phyloP scores from a whole-genome alignment of 1,140 invertebrate genomes.

The Homarus americanus region DNA sequence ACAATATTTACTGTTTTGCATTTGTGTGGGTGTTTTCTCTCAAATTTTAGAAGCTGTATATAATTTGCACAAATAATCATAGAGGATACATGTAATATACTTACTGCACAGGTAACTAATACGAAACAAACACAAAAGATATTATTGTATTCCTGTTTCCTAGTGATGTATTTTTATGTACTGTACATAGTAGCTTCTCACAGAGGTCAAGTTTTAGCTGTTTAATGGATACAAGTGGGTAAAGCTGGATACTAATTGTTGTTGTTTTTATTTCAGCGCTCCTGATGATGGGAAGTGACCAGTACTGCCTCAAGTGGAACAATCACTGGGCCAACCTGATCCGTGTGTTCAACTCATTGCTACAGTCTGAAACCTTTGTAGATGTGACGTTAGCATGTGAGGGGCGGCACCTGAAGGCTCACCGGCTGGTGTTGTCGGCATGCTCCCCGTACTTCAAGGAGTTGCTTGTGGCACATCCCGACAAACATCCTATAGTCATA shows the following conservation, averaged over 20 bases:
- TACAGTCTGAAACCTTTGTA: slow-evolving; percentile 93
- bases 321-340: slow-evolving; percentile 92
- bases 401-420: slow-evolving; percentile 92
- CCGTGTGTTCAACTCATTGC: slow-evolving; percentile 93
- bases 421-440: slow-evolving; percentile 95
- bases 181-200: too few relatives aligned
- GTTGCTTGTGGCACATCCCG: slow-evolving; percentile 94
- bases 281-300: slow-evolving; percentile 87
- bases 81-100: too few relatives aligned
- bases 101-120: too few relatives aligned
- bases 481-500: slow-evolving; percentile 93
- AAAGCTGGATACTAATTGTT: background rate
- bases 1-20: too few relatives aligned
- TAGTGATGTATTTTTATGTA: too few relatives aligned
- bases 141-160: too few relatives aligned
- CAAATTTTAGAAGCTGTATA: too few relatives aligned
- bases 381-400: slow-evolving; percentile 95
- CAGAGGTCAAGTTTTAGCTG: too few relatives aligned
- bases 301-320: slow-evolving; percentile 96
- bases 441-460: slow-evolving; percentile 95
- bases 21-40: too few relatives aligned
- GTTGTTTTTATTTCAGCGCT: slow-evolving; percentile 80
- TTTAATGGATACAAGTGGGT: too few relatives aligned
- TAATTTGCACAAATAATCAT: too few relatives aligned
- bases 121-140: too few relatives aligned